Evolutionary conservation across 2,888 invertebrate species (phyloP).

Genomic region (Encarsia formosa): DNA sequence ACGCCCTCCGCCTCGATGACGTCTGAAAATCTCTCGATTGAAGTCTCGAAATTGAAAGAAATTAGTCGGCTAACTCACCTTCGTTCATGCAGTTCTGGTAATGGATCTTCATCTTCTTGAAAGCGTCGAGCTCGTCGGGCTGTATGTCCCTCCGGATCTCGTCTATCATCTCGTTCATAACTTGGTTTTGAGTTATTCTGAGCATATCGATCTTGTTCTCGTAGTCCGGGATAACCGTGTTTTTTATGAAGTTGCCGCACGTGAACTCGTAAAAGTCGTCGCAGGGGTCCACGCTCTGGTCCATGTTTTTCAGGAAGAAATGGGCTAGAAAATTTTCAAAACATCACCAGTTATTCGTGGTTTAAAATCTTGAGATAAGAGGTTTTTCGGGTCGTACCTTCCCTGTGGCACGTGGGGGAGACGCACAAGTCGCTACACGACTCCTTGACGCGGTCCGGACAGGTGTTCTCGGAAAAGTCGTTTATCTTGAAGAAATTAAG

Average conservation of each 20-base stretch:
- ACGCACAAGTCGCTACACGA: too few species aligned
- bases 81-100: slow-evolving; percentile 87
- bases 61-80: slow-evolving; percentile 58
- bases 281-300: slow-evolving; percentile 66
- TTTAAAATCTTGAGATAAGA: too few species aligned
- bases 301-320: slow-evolving; percentile 67
- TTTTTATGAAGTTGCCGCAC: slow-evolving; percentile 68
- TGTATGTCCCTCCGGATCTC: slow-evolving; percentile 51
- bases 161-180: neutral
- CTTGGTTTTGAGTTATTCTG: slow-evolving; percentile 39
- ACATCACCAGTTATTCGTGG: too few species aligned
- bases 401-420: too few species aligned
- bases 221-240: slow-evolving; percentile 70
- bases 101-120: slow-evolving; percentile 52
- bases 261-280: slow-evolving; percentile 75
- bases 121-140: neutral
- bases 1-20: slow-evolving; percentile 73
- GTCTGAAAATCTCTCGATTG: slow-evolving; percentile 56
- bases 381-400: too few species aligned
- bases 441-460: too few species aligned
- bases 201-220: slow-evolving; percentile 74
- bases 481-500: too few species aligned
- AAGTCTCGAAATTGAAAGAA: too few species aligned
- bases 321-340: too few species aligned
- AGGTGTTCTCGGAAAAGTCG: too few species aligned